phyloP scores from a whole-genome alignment of 2,797 vertebrate genomes.

The Sebastolobus altivelis region DNA sequence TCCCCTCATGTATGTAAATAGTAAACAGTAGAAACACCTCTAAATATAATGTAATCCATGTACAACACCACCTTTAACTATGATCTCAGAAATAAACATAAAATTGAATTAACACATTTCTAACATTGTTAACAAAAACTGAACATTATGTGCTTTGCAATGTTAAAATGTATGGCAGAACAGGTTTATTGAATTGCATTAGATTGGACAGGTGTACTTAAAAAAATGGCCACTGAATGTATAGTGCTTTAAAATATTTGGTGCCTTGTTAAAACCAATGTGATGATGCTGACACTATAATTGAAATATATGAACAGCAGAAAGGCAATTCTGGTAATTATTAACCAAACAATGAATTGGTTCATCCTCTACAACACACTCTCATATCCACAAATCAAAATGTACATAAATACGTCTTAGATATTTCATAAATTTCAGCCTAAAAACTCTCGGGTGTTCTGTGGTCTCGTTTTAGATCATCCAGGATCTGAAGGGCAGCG shows the following conservation, averaged over 20 bases:
- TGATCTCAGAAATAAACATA: background rate
- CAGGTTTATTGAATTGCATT: background rate
- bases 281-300: background rate
- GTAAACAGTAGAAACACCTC: background rate
- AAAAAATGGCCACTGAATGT: background rate
- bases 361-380: background rate
- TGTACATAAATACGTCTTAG: background rate
- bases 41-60: background rate
- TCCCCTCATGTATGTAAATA: background rate
- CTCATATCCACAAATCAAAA: background rate
- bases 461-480: slow-evolving; percentile 87
- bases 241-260: background rate
- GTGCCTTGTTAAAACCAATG: background rate
- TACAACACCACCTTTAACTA: background rate
- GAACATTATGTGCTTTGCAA: background rate
- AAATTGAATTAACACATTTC: background rate
- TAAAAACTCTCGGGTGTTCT: background rate
- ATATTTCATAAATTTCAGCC: background rate
- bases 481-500: slow-evolving; percentile 92
- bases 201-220: background rate
- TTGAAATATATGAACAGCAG: background rate
- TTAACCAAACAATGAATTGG: background rate
- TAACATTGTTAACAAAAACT: background rate
- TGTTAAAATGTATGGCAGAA: background rate
- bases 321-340: background rate